phyloP scores from a whole-genome alignment of 2,113 vertebrate species.

The Burhinus oedicnemus region DNA sequence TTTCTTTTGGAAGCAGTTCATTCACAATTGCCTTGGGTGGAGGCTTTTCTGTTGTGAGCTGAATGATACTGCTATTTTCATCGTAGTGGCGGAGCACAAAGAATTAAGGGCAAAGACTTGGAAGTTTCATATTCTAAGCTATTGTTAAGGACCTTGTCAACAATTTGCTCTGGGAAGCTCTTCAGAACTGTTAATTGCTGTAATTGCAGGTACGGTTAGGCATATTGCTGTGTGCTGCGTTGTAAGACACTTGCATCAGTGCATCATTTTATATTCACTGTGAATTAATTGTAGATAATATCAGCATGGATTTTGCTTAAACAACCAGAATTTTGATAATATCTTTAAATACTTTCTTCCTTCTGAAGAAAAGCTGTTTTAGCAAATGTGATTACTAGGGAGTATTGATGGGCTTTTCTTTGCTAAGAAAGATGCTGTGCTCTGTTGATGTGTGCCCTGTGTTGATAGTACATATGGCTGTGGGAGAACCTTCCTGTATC shows the following conservation, averaged over 20 bases:
- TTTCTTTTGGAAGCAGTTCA: background rate
- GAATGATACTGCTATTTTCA: background rate
- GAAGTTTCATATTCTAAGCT: background rate
- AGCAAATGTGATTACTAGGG: accelerated
- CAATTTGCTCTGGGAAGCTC: background rate
- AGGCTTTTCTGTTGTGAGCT: background rate
- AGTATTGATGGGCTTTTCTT: background rate
- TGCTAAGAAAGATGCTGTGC: background rate
- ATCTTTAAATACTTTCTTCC: background rate
- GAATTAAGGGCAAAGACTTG: background rate
- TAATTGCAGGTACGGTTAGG: background rate
- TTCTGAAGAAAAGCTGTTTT: background rate
- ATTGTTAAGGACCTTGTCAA: background rate
- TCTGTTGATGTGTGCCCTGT: background rate
- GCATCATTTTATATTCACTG: background rate
- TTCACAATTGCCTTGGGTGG: background rate
- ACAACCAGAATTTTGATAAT: background rate
- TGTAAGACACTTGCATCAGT: background rate
- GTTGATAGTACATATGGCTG: background rate
- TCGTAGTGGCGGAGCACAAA: background rate
- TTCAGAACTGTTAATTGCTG: background rate
- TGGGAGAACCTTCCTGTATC: background rate
- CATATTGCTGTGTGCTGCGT: background rate
- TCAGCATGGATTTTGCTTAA: background rate
- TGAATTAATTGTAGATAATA: background rate